Base-by-base conservation (phyloP, 2,888 invertebrate genomes). In the Pristionchus exspectatus region DNA sequence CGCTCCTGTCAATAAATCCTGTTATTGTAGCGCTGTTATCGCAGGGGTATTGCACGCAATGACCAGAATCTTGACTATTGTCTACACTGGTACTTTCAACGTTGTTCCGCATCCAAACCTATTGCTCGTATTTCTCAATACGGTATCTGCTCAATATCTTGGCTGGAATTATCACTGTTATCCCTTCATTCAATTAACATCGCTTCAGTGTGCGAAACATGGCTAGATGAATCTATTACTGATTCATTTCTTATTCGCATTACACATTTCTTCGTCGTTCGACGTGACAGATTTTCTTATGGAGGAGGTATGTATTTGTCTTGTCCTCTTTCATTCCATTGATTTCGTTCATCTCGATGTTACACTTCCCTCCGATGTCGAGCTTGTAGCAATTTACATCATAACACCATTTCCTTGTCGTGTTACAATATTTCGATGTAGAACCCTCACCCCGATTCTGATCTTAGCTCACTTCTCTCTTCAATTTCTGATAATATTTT, bases 261-360 rank as follows among this genome's bases (percentile, higher is more conserved):
- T 74, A 38, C 74, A 18, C 24, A n/a, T 21, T 74, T 38, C 18
- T 74, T 38, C 14, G 4, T 83, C 4, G 83, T 56, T 14, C 83
- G 83, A 9, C 83, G 50, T 2, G 83, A 83, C 27, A 50, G 83
- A 56, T 54, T n/a, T n/a, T n/a, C 83, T 24, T n/a, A 83, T 27
- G 83, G 83, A 14, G 83, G 83, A 12, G 83, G n/a, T n/a, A n/a
- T n/a, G 83, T 16, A 54, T 83, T 18, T 83, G 83, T 83, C 50
- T 83, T 12, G 50, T 83, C n/a, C 12, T 56, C 54, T 27, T n/a
- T 27, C 83, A 5, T 1, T 56, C 54, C 16, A 27, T 83, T 44
- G 74, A 74, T 18, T 74, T 74, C 24, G 38, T 38, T 54, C 83
- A 83, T n/a, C 27, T 83, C n/a, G 54, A 50, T n/a, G 27, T 83